phyloP scores from a whole-genome alignment of 1,140 invertebrate genomes.

The Andricus grossulariae region DNA sequence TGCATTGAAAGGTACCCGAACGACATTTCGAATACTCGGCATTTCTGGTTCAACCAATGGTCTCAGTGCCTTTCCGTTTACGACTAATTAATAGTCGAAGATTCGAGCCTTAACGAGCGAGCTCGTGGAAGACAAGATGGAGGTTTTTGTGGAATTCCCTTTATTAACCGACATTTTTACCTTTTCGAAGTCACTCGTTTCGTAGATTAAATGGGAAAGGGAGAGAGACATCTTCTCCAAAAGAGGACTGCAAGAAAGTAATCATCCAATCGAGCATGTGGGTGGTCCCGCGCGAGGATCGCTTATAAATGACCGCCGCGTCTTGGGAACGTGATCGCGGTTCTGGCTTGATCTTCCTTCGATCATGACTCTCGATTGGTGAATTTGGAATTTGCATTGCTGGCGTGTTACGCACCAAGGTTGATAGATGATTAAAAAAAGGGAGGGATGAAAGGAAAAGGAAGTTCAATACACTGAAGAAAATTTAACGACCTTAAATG shows the following conservation, averaged over 20 bases:
- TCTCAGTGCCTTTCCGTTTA: conserved; percentile 48
- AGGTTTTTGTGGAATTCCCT: conserved; percentile 44
- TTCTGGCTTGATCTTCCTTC: conserved; percentile 46
- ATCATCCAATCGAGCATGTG: conserved; percentile 67
- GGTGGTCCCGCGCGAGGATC: conserved; percentile 67
- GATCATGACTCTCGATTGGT: conserved; percentile 34
- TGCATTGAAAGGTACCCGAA: not conserved
- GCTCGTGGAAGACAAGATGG: not conserved
- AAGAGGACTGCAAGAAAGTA: conserved; percentile 52
- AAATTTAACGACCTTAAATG: not conserved
- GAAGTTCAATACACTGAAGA: not conserved
- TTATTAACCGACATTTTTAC: conserved; percentile 39
- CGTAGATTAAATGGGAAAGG: not conserved
- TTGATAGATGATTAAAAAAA: conserved; percentile 2
- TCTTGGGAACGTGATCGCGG: conserved; percentile 65
- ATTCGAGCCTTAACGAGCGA: conserved; percentile 15
- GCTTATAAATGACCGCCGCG: conserved; percentile 70
- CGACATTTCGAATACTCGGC: not conserved
- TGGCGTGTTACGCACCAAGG: conserved; percentile 23
- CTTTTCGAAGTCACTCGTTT: conserved; percentile 3
- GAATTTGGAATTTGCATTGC: not conserved
- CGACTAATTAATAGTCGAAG: conserved; percentile 59
- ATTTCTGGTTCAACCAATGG: conserved; percentile 4
- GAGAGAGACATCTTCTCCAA: conserved; percentile 40
- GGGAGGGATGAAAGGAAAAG: not conserved